These are phyloP conservation scores for Heliothis virescens DNA, from an alignment of 1,140 invertebrate genomes.

Conservation along the genomic window DNA sequence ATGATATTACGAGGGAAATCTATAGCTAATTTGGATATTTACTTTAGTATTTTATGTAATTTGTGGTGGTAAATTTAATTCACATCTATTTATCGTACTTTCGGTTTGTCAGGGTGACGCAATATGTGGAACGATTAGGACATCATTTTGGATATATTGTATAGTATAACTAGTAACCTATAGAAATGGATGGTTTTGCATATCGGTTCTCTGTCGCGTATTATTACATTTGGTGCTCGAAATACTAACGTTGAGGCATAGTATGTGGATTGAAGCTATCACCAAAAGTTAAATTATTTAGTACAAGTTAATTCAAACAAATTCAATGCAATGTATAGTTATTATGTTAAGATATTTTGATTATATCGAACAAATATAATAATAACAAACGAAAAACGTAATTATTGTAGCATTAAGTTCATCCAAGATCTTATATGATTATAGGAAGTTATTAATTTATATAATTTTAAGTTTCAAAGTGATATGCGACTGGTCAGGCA, in stretches of 20 bases:
- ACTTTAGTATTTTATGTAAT: background rate
- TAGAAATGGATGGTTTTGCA: too few species aligned
- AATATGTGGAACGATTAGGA: background rate
- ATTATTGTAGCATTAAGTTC: constrained; percentile 32
- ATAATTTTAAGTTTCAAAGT: constrained; percentile 57
- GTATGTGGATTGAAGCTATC: constrained; percentile 6
- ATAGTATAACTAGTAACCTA: too few species aligned
- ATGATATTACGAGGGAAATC: constrained; percentile 23
- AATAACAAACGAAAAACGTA: background rate
- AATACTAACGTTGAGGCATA: too few species aligned
- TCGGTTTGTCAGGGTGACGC: too few species aligned
- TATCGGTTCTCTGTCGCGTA: background rate
- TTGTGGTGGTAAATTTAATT: constrained; percentile 12
- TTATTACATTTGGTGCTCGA: constrained; percentile 8
- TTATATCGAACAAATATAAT: constrained; percentile 20
- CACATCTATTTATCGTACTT: background rate
- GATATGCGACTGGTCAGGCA: constrained; percentile 75
- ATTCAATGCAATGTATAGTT: constrained; percentile 27
- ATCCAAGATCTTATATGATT: constrained; percentile 22
- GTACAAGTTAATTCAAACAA: constrained; percentile 20
- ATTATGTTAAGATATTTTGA: background rate
- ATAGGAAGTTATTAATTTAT: constrained; percentile 24
- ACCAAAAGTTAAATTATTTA: constrained; percentile 18
- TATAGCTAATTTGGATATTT: background rate
- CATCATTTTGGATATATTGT: background rate